phyloP scores from a whole-genome alignment of 2,113 vertebrate species.

The Engystomops pustulosus region DNA sequence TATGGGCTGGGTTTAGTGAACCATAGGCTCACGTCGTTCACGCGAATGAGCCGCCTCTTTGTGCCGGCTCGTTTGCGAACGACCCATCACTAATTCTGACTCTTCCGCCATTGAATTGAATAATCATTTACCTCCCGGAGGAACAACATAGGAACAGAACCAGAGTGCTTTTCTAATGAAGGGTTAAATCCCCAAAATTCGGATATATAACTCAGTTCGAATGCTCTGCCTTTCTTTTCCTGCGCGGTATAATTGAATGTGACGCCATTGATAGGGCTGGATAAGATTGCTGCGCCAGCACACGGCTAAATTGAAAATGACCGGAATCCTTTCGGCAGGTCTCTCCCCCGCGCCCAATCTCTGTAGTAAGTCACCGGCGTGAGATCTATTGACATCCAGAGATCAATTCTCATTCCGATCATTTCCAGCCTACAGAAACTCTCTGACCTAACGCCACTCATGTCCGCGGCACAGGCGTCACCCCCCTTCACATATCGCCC shows the following conservation, averaged over 20 bases:
- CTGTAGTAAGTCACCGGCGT: constrained; percentile 65
- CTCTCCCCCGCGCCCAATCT: constrained; percentile 78
- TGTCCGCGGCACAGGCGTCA: constrained; percentile 65
- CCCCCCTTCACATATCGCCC: background rate
- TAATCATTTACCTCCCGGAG: no score
- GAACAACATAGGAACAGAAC: no score
- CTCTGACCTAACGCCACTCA: constrained; percentile 76
- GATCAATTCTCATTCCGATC: constrained; percentile 86
- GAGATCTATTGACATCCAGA: constrained; percentile 77
- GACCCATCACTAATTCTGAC: no score
- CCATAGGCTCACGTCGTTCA: no score
- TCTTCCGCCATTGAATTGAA: no score
- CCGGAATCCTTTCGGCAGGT: constrained; percentile 69
- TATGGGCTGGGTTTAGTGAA: no score
- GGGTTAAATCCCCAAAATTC: background rate
- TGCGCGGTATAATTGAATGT: constrained; percentile 61
- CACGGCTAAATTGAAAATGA: constrained; percentile 75
- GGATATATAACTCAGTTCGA: no score
- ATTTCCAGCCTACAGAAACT: constrained; percentile 82
- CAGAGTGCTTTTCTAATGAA: no score
- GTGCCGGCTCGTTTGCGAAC: no score
- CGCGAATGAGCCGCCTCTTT: no score
- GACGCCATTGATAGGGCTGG: constrained; percentile 61
- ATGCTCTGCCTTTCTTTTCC: no score
- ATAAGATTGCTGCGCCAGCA: constrained; percentile 73